Evolutionary conservation across 2,113 vertebrate genomes (phyloP).

Genomic region (Sus scrofa): T2T-Sscrofa CM000822.6:29687001-29687500

Average conservation of each 20-base stretch:
- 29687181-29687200: neutral
- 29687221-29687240: neutral
- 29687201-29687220: neutral
- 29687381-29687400: neutral
- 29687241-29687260: neutral
- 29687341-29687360: neutral
- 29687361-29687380: neutral
- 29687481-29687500: neutral
- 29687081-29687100: neutral
- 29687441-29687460: neutral
- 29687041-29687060: neutral
- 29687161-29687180: neutral
- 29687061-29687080: neutral
- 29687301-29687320: neutral
- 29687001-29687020: neutral
- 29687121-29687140: neutral
- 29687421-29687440: neutral
- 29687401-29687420: neutral
- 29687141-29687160: neutral
- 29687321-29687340: neutral
- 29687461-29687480: neutral
- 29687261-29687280: neutral
- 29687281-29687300: neutral
- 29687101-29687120: neutral
- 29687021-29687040: constrained; percentile 21